phyloP scores from a whole-genome alignment of 2,113 vertebrate genomes.

The Anser brachyrhynchus region DNA sequence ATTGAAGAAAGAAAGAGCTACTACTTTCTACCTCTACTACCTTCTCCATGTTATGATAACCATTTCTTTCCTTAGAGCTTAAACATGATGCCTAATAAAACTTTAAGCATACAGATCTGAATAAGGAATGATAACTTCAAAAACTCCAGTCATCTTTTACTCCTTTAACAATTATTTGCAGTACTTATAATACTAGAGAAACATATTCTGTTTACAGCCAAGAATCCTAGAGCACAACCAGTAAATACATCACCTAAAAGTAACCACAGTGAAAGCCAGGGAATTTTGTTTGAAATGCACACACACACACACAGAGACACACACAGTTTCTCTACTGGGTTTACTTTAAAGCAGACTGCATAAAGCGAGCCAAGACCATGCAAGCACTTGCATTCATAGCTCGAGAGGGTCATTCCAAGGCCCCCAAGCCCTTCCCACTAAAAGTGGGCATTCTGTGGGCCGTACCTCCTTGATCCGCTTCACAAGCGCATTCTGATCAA shows the following conservation, averaged over 20 bases:
- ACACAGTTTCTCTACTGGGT: background rate
- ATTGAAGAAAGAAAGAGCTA: background rate
- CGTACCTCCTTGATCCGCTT: slow-evolving; percentile 97
- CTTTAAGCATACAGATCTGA: background rate
- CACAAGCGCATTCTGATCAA: slow-evolving; percentile 96
- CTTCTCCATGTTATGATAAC: background rate
- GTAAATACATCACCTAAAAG: background rate
- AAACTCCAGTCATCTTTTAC: background rate
- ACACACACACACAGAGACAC: too few relatives aligned
- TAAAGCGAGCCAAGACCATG: accelerated
- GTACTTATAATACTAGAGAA: background rate
- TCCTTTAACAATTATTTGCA: background rate
- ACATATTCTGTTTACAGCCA: background rate
- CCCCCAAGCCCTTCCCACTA: background rate
- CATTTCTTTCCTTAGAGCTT: background rate
- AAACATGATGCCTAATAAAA: background rate
- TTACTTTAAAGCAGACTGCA: background rate
- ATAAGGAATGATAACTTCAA: background rate
- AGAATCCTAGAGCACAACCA: background rate
- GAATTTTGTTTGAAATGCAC: background rate
- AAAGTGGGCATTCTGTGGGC: accelerated
- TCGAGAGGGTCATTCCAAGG: accelerated
- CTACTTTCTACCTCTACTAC: background rate
- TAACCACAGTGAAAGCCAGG: accelerated
- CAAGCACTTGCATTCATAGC: accelerated